Percentiles rank a stretch among this genome's conserved stretches.
These are phyloP conservation scores for Phyllotreta striolata DNA, from an alignment of 2,888 invertebrate species.

Conservation along the genomic window DNA sequence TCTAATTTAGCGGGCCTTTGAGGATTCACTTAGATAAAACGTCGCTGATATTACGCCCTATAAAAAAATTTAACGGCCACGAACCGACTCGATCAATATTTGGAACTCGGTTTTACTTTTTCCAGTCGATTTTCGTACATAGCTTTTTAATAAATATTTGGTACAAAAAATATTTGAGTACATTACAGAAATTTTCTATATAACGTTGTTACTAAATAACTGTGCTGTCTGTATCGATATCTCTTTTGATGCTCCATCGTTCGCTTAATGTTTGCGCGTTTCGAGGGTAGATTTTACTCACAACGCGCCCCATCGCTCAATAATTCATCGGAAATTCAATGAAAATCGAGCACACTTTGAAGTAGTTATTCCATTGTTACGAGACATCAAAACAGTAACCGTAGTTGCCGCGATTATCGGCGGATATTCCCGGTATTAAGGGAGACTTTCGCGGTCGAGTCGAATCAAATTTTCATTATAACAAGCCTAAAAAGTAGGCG, in stretches of 20 bases:
- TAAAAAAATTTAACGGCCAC: slow-evolving; percentile 27
- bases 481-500: not conserved
- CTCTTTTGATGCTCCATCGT: not conserved
- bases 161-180: not conserved
- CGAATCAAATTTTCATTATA: slow-evolving; percentile 4
- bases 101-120: not conserved
- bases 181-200: too few species aligned
- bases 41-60: slow-evolving; percentile 27
- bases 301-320: slow-evolving; percentile 13
- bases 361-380: slow-evolving; percentile 13
- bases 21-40: slow-evolving; percentile 50
- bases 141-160: not conserved
- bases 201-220: too few species aligned
- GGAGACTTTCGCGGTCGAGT: not conserved
- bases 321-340: slow-evolving; percentile 8
- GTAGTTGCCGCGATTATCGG: not conserved
- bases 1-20: slow-evolving; percentile 55
- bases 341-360: slow-evolving; percentile 7
- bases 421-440: slow-evolving; percentile 2
- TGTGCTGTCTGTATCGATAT: too few species aligned
- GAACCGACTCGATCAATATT: slow-evolving; percentile 19
- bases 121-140: not conserved
- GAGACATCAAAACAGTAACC: slow-evolving; percentile 9
- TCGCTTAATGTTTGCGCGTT: slow-evolving; percentile 3
- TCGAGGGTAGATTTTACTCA: slow-evolving; percentile 10